A percentile compares a stretch with the other conserved stretches of the same genome.
Conservation (phyloP, 2,113 vertebrate genomes). For the Rhinolophus sinicus region DNA sequence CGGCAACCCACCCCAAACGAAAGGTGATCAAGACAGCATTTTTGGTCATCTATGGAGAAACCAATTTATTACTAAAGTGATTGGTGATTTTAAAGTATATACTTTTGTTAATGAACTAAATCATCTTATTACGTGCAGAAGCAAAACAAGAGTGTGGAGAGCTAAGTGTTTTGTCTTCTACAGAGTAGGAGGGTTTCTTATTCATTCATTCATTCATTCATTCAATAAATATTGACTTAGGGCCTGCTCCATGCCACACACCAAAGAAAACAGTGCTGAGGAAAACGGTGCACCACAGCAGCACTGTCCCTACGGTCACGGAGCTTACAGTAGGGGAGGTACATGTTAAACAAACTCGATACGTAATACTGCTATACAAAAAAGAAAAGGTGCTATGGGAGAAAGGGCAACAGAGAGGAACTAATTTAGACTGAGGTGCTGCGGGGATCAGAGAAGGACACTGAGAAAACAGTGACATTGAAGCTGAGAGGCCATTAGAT, state of each 20-base stretch:
- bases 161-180: constrained; percentile 12
- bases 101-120: constrained; percentile 29
- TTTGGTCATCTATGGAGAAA: constrained; percentile 38
- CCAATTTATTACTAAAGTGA: not conserved
- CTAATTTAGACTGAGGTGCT: not conserved
- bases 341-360: constrained; percentile 22
- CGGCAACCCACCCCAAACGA: not conserved
- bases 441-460: not conserved
- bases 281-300: not conserved
- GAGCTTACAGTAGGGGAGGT: not conserved
- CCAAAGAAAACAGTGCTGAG: constrained; percentile 50
- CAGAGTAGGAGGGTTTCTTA: not conserved
- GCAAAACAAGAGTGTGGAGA: constrained; percentile 35
- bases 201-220: not conserved
- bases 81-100: not conserved
- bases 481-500: constrained; percentile 27
- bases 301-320: not conserved
- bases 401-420: constrained; percentile 40
- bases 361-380: not conserved
- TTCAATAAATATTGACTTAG: constrained; percentile 30
- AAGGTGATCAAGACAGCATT: constrained; percentile 19
- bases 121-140: constrained; percentile 16
- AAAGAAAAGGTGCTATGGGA: not conserved
- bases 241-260: constrained; percentile 33
- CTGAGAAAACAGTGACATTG: not conserved